Percentiles rank a stretch among this genome's conserved stretches.
These are phyloP conservation scores for Trematomus bernacchii DNA, from an alignment of 2,797 vertebrate genomes.

Conservation along the genomic window DNA sequence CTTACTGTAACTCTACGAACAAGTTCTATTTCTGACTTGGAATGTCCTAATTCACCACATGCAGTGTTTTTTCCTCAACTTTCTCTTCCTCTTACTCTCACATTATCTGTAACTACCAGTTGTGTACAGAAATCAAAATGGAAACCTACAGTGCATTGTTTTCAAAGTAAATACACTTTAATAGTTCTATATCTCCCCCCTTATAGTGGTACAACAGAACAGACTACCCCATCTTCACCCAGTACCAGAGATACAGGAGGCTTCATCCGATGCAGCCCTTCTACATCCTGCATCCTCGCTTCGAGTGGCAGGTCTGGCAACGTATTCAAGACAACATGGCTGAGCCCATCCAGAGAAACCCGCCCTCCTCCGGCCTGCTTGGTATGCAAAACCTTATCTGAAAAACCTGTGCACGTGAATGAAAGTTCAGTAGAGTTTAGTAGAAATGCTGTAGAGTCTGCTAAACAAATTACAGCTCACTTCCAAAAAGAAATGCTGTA, in stretches of 20 bases:
- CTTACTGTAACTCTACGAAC: too few relatives aligned
- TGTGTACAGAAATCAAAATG: too few relatives aligned
- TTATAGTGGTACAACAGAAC: conserved; percentile 86
- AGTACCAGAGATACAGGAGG: conserved; percentile 84
- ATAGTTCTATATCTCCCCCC: background rate
- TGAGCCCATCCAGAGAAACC: conserved; percentile 87
- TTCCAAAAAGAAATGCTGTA: too few relatives aligned
- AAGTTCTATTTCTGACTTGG: too few relatives aligned
- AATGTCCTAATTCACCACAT: background rate
- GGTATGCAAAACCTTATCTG: conserved; percentile 59
- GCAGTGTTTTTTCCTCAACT: background rate
- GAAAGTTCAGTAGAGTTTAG: too few relatives aligned
- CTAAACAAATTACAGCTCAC: too few relatives aligned
- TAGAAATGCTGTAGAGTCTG: too few relatives aligned
- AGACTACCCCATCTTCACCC: conserved; percentile 87
- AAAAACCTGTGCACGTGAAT: background rate
- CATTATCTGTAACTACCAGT: background rate
- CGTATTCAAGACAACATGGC: conserved; percentile 86
- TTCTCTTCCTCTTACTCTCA: background rate
- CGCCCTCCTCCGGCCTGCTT: conserved; percentile 86
- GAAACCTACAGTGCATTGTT: background rate
- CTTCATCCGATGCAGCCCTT: conserved; percentile 86
- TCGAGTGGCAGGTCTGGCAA: conserved; percentile 87
- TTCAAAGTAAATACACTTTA: background rate
- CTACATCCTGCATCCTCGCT: conserved; percentile 86